These are phyloP conservation scores for Gnatocerus cornutus DNA, from an alignment of 2,888 invertebrate species.

Conservation along the genomic window DNA sequence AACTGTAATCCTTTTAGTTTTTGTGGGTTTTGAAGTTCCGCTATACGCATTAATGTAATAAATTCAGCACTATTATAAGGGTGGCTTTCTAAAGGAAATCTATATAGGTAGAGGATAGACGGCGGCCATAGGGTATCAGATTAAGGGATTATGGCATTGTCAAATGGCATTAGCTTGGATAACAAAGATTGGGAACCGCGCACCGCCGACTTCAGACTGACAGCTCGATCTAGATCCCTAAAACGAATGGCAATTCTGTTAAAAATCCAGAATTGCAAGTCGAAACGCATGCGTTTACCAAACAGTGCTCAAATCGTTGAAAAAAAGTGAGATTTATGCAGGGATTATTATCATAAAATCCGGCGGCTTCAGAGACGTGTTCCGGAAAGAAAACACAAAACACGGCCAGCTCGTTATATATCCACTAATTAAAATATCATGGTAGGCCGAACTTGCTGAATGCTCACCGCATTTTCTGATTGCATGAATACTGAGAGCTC, in stretches of 20 bases:
- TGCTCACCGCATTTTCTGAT: constrained; percentile 55
- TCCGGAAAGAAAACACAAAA: constrained; percentile 51
- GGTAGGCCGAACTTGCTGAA: constrained; percentile 55
- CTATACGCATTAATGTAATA: constrained; percentile 46
- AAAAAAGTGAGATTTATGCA: constrained; percentile 39
- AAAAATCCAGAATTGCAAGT: constrained; percentile 30
- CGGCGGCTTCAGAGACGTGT: constrained; percentile 51
- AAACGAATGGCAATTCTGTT: constrained; percentile 34
- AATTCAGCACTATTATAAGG: constrained; percentile 49
- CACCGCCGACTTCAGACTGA: constrained; percentile 50
- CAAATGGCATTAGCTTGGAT: constrained; percentile 65
- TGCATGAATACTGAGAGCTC: constrained; percentile 53
- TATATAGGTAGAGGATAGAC: constrained; percentile 56
- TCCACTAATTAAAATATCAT: constrained; percentile 57
- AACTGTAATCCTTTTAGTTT: constrained; percentile 47
- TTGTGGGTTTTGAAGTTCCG: constrained; percentile 40
- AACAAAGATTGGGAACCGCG: constrained; percentile 61
- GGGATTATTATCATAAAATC: constrained; percentile 47
- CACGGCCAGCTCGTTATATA: constrained; percentile 50
- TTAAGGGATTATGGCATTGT: constrained; percentile 65
- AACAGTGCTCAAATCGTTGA: not conserved
- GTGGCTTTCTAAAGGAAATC: constrained; percentile 54
- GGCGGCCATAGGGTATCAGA: constrained; percentile 61
- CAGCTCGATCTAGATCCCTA: constrained; percentile 50
- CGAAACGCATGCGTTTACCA: constrained; percentile 19